Conservation (phyloP, 2,888 invertebrate species). For the Abrostola triplasia region DNA sequence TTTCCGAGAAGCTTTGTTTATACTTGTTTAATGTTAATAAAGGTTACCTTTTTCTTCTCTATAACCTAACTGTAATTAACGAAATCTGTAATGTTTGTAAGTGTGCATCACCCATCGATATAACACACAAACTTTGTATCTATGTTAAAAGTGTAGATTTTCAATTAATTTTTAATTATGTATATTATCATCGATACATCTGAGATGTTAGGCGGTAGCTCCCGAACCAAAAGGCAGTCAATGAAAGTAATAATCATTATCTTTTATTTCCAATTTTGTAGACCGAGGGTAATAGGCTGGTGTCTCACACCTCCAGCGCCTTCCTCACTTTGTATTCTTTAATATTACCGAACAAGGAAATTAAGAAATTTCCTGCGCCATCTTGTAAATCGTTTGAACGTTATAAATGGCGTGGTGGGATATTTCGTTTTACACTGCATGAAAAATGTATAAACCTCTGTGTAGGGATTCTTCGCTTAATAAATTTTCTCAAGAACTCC, state of each 20-base stretch:
- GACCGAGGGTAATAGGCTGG: conserved; percentile 8
- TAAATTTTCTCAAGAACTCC: background rate
- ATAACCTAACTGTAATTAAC: too few species aligned
- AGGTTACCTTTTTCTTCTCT: too few species aligned
- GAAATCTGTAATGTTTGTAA: too few species aligned
- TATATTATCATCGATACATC: too few species aligned
- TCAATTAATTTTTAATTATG: too few species aligned
- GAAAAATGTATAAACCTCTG: conserved; percentile 9
- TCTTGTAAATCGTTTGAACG: conserved; percentile 36
- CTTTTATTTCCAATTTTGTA: conserved; percentile 12
- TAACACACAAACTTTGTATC: too few species aligned
- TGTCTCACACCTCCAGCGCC: conserved; percentile 8
- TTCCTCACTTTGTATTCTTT: conserved; percentile 23
- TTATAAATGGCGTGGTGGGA: conserved; percentile 21
- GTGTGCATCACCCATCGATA: too few species aligned
- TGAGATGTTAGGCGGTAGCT: background rate
- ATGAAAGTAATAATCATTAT: conserved; percentile 4
- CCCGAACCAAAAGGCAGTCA: background rate
- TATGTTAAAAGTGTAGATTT: too few species aligned
- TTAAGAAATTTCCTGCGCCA: conserved; percentile 52
- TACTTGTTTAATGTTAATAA: too few species aligned
- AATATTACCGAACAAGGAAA: conserved; percentile 44
- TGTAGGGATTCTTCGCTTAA: background rate
- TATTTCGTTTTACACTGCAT: conserved; percentile 29
- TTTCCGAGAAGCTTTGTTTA: too few species aligned